Base-by-base conservation (phyloP, 2,888 invertebrate species). In the Amphimallon solstitiale region DNA sequence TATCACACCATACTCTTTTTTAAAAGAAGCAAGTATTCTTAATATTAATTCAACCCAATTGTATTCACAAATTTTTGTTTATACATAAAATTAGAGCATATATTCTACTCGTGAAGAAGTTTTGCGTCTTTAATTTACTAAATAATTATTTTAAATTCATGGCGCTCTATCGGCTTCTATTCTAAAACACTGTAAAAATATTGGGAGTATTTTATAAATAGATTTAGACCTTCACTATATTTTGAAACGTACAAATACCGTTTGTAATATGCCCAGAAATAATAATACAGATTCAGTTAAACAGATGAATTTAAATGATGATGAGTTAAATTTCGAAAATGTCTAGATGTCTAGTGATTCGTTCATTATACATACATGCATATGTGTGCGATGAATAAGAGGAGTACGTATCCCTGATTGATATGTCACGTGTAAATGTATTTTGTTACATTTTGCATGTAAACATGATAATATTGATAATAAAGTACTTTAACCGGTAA, bases 161-260 rank as follows among this genome's bases (percentile, higher is more conserved):
- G 7, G 29, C 29, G 5, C 9, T 29, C 29, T 7, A 29, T 29
- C 9, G 29, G 9, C 29, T 29, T 29, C 29, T 29, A 1, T 45
- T 45, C 17, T 19, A 45, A 15, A 45, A 19, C 9, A n/a, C 17
- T 34, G 17, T 52, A 52, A 34, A 37, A 52, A 52, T 52, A 52
- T 52, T 37, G 52, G 15, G 52, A 54, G 54, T 40, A 54, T 54
- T 54, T 38, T 38, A 38, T 29, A 52, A 54, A 54, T 54, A 54
- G 54, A 54, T 21, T 40, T 12, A 40, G 54, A 54, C 54, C 54
- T 54, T 54, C 54, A 38, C 54, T 9, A 29, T 29, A 54, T 54
- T 54, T 54, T 38, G 21, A n/a, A 38, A 38, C 12, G 1, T 15
- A 14, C 43, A 43, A 14, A 43, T 43, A 12, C 7, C 38, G 40